Conservation (phyloP, 2,113 vertebrate species). For the Buteo buteo region DNA sequence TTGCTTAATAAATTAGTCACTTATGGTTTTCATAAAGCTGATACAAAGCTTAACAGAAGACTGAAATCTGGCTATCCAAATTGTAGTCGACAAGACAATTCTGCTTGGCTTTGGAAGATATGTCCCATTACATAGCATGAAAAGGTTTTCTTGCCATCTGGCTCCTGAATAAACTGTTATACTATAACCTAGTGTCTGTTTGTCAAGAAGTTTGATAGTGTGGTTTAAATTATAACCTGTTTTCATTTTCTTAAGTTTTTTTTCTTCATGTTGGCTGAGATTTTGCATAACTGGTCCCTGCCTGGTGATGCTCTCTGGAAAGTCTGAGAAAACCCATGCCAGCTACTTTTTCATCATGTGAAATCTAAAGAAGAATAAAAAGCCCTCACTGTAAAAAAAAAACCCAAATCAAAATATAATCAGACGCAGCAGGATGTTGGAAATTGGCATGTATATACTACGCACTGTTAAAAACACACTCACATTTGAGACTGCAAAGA, state of each 20-base stretch:
- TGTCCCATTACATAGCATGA: background rate
- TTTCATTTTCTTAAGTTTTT: background rate
- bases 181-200: background rate
- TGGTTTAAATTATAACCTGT: slow-evolving; percentile 26
- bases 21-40: background rate
- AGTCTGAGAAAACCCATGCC: background rate
- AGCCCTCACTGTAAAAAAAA: background rate
- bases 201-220: background rate
- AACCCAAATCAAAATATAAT: background rate
- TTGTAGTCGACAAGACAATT: background rate
- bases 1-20: background rate
- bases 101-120: background rate
- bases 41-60: background rate
- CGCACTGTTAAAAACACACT: background rate
- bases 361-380: background rate
- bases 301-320: background rate
- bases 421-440: background rate
- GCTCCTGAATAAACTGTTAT: background rate
- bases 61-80: background rate
- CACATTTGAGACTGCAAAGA: background rate
- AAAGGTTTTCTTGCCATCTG: background rate
- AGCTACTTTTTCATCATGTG: background rate
- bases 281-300: background rate
- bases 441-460: background rate
- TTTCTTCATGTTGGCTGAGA: background rate